Base-by-base conservation (phyloP, 30 jellyfish, hydroid and myxozoan genomes). In the Hydra vulgaris region DNA sequence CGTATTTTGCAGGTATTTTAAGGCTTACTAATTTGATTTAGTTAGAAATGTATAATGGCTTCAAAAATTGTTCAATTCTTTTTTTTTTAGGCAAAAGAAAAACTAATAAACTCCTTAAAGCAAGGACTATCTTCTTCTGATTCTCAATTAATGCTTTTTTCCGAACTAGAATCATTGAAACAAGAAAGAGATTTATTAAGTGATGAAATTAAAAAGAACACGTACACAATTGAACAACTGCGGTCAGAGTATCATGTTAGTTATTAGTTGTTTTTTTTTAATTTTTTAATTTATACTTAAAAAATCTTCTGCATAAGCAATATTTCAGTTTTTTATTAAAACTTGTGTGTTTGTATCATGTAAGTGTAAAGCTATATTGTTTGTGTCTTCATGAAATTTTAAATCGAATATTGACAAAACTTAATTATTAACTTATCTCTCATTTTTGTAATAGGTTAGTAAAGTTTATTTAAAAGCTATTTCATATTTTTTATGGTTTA, bases 151-250 rank as follows among this genome's bases (percentile, higher is more conserved):
- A 70, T 84, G 52, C 67, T 84, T 16, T 76, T 86, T 23, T 78
- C 96, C 15, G 98, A 92, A 79, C 82, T 92, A 16, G 98, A 87
- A 80, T 96, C 84, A 25, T 25, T 84, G n/a, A 74, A 73, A 54
- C 95, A 87, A 71, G 98, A 92, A 66, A 74, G 98, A 27, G 98
- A 92, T 61, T 4, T 83, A 70, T 74, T 92, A 74, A 89, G 92
- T 25, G 96, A 87, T 18, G 98, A 92, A 77, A 76, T 83, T 23
- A 88, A 81, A 68, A 92, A 92, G 53, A 53, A 77, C 20, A 86
- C 75, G 21, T 92, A 87, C 83, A 87, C 81, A 23, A 53, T 83
- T 72, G 98, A 92, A 73, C 96, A 92, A 76, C 79, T 92, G 23
- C 82, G 81, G 74, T 83, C 77, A 52, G 98, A 92, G 25, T 54